phyloP scores from a whole-genome alignment of 2,113 vertebrate genomes.

The Ellobius talpinus region DNA sequence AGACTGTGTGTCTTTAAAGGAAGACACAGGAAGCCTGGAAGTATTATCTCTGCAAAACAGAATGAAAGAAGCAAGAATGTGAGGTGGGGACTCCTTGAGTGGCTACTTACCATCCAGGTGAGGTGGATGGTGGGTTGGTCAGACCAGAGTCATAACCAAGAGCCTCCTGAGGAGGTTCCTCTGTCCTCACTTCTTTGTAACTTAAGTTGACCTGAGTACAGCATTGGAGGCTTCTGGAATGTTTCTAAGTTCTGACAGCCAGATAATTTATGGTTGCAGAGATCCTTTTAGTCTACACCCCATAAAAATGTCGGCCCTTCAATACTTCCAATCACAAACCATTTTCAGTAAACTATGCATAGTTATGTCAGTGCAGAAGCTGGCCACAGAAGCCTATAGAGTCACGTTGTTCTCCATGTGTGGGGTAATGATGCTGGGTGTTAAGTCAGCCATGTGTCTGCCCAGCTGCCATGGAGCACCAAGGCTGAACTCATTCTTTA shows the following conservation, averaged over 20 bases:
- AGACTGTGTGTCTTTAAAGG: neutral
- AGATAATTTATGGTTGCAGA: neutral
- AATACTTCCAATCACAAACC: neutral
- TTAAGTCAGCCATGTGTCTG: neutral
- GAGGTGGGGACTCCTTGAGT: neutral
- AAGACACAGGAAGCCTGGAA: too few relatives aligned
- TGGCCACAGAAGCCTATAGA: conserved; percentile 72
- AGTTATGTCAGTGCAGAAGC: neutral
- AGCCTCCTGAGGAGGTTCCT: neutral
- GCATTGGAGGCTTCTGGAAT: neutral
- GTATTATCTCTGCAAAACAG: accelerated
- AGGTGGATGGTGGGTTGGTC: neutral
- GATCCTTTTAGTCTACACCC: too few relatives aligned
- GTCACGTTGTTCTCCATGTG: too few relatives aligned
- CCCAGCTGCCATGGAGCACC: neutral
- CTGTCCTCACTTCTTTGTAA: too few relatives aligned
- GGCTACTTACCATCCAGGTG: too few relatives aligned
- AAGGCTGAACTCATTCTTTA: neutral
- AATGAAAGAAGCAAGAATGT: accelerated
- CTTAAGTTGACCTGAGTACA: neutral
- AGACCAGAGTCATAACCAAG: neutral
- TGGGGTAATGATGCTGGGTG: neutral
- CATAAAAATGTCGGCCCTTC: neutral
- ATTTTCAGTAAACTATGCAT: neutral
- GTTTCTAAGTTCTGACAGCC: neutral